A percentile compares a stretch with the other conserved stretches of the same genome.
These are phyloP conservation scores for Leptopilina myrica DNA, from an alignment of 2,888 invertebrate species.

Conservation along the genomic window DNA sequence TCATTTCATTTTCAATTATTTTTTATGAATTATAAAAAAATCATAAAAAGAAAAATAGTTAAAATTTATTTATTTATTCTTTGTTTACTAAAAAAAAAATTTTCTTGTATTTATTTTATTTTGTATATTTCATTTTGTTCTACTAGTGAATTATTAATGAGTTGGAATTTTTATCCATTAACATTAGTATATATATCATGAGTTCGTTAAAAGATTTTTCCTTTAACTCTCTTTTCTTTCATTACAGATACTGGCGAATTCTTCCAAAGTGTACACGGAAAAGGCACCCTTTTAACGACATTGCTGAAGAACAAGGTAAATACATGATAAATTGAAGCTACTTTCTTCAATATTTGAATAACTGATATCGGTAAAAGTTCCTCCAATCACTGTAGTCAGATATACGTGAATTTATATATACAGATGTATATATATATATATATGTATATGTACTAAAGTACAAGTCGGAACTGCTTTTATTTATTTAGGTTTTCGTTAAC, in stretches of 20 bases:
- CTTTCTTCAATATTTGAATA: conserved; percentile 34
- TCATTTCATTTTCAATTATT: no score
- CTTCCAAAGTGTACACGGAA: not conserved
- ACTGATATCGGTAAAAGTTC: conserved; percentile 25
- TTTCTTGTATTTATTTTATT: no score
- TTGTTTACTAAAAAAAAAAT: no score
- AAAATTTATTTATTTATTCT: no score
- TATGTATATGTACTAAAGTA: not conserved
- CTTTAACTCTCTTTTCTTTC: not conserved
- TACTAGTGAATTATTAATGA: no score
- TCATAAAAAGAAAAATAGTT: no score
- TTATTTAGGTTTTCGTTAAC: not conserved
- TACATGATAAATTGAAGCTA: conserved; percentile 10
- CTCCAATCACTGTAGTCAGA: not conserved
- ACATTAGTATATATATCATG: no score
- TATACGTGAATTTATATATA: not conserved
- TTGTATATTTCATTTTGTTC: no score
- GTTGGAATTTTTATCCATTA: no score
- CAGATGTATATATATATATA: no score
- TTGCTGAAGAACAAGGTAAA: conserved; percentile 33
- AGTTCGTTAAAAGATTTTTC: no score
- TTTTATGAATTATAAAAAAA: no score
- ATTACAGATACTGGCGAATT: conserved; percentile 19
- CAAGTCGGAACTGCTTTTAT: not conserved
- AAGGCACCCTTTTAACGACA: conserved; percentile 18